Conservation (phyloP, 2,888 invertebrate genomes). For the Acleris holmiana region DNA sequence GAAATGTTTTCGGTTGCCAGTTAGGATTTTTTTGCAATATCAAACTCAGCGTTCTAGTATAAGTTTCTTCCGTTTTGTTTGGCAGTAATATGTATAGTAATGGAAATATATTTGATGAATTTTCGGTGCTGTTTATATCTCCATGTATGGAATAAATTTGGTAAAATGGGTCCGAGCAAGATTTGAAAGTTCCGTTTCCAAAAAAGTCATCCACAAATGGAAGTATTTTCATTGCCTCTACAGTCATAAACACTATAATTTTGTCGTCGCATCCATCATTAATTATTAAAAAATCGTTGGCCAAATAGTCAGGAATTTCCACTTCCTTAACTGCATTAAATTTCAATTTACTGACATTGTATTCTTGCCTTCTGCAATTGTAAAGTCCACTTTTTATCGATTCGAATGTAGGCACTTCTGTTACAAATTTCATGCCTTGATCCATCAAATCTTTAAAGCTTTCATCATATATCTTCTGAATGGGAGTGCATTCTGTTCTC, state of each 20-base stretch:
- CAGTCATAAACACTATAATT: slow-evolving; percentile 4
- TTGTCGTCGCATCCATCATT: background rate
- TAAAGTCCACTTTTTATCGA: slow-evolving; percentile 5
- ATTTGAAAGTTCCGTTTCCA: background rate
- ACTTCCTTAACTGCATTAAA: background rate
- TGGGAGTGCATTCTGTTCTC: slow-evolving; percentile 2
- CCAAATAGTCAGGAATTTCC: too few relatives aligned
- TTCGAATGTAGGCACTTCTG: background rate
- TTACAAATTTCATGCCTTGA: background rate
- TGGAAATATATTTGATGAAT: too few relatives aligned
- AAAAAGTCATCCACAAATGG: slow-evolving; percentile 1
- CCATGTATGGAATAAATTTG: too few relatives aligned
- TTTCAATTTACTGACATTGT: slow-evolving; percentile 4
- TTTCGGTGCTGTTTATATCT: too few relatives aligned
- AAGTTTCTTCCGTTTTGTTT: too few relatives aligned
- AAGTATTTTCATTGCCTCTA: background rate
- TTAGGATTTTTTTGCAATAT: too few relatives aligned
- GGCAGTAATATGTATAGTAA: too few relatives aligned
- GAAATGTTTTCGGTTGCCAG: too few relatives aligned
- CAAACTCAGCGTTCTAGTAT: too few relatives aligned
- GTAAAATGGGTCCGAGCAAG: too few relatives aligned
- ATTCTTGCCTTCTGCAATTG: background rate
- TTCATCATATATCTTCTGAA: slow-evolving; percentile 5
- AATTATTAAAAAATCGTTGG: background rate
- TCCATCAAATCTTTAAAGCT: slow-evolving; percentile 4